These are phyloP conservation scores for Keiferia lycopersicella DNA, from an alignment of 2,888 invertebrate species.

Conservation along the genomic window DNA sequence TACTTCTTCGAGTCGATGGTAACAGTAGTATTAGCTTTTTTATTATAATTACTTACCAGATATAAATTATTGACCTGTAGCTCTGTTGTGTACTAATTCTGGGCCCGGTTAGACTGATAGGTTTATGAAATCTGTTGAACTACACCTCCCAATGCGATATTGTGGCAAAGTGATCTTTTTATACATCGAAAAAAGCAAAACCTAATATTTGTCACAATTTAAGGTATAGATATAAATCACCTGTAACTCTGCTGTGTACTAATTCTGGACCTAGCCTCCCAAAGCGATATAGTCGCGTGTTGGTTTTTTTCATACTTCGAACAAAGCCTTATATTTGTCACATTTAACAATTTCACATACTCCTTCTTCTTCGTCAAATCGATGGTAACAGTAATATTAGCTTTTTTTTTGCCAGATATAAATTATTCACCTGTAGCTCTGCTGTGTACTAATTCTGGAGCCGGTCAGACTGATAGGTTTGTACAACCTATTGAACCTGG, in stretches of 20 bases:
- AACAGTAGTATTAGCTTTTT: too few relatives aligned
- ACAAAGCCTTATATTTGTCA: neutral
- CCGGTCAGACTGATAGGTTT: slow-evolving; percentile 81
- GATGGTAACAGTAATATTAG: slow-evolving; percentile 81
- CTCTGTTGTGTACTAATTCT: slow-evolving; percentile 72
- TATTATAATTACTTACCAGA: too few relatives aligned
- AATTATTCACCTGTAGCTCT: slow-evolving; percentile 76
- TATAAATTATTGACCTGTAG: too few relatives aligned
- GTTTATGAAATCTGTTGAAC: too few relatives aligned
- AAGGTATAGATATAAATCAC: slow-evolving; percentile 43
- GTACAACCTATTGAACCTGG: slow-evolving; percentile 88
- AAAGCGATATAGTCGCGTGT: slow-evolving; percentile 93
- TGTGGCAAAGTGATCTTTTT: too few relatives aligned
- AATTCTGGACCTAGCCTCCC: slow-evolving; percentile 87
- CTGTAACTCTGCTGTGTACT: slow-evolving; percentile 83
- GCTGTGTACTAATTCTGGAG: slow-evolving; percentile 82
- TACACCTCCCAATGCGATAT: slow-evolving; percentile 44
- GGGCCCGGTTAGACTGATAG: slow-evolving; percentile 35
- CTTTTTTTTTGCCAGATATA: too few relatives aligned
- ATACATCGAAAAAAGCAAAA: slow-evolving; percentile 88
- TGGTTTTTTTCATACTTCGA: slow-evolving; percentile 87
- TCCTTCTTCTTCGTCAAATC: slow-evolving; percentile 78
- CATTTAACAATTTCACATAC: too few relatives aligned
- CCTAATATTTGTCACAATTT: slow-evolving; percentile 60
- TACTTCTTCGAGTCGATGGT: too few relatives aligned